Evolutionary conservation across 2,797 vertebrate species (phyloP).

Genomic region (Echiichthys vipera): DNA sequence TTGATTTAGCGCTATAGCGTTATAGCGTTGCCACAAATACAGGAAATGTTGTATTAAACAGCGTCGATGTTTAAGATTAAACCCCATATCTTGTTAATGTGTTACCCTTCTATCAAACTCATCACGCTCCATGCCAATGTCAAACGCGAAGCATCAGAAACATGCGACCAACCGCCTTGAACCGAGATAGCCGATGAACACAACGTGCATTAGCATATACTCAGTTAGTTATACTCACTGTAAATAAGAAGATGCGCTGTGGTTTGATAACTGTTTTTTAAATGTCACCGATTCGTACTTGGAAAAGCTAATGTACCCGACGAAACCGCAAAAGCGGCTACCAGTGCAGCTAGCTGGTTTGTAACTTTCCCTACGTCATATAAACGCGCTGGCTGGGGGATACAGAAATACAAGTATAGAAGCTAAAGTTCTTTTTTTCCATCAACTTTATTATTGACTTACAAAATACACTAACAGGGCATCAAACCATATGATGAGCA

Average conservation of each 20-base stretch:
- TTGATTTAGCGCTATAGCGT: no score
- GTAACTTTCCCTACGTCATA: conserved; percentile 20
- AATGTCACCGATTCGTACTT: background rate
- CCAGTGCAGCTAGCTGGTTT: background rate
- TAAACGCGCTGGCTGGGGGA: background rate
- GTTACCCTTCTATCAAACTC: conserved; percentile 50
- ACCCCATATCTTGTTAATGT: background rate
- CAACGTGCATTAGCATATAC: background rate
- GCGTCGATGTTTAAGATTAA: background rate
- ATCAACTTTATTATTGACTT: no score
- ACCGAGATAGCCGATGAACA: background rate
- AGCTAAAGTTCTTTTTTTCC: no score
- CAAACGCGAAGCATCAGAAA: conserved; percentile 63
- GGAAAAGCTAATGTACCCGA: background rate
- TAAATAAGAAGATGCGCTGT: accelerated
- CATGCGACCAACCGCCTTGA: conserved; percentile 46
- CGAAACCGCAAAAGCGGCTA: background rate
- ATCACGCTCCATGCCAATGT: conserved; percentile 68
- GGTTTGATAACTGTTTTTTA: background rate
- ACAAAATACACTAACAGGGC: no score
- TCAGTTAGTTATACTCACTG: background rate
- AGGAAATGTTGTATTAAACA: accelerated
- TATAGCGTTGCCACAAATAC: background rate
- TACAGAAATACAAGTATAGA: conserved; percentile 43
- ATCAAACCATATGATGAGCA: no score